Evolutionary conservation across 2,797 vertebrate genomes (phyloP).

Genomic region (Alosa sapidissima): DNA sequence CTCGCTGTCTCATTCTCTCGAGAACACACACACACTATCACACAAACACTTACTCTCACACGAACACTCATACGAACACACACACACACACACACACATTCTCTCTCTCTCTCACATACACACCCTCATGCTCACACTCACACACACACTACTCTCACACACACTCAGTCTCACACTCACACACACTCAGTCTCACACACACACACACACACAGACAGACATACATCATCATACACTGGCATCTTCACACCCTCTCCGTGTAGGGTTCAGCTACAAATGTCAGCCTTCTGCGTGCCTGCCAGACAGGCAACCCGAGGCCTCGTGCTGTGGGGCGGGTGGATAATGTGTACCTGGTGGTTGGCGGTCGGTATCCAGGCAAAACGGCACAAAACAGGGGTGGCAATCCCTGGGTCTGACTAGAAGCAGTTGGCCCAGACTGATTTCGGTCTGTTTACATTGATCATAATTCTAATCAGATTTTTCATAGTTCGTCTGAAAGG

Average conservation of each 20-base stretch:
- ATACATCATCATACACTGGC: not conserved
- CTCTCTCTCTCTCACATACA: no score
- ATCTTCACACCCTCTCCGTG: not conserved
- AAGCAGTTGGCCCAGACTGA: slow-evolving; percentile 12
- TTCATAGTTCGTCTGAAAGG: not conserved
- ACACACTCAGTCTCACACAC: not conserved
- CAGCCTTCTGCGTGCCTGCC: not conserved
- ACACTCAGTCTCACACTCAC: not conserved
- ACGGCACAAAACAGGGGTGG: not conserved
- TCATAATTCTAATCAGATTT: slow-evolving; percentile 38
- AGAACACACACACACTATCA: no score
- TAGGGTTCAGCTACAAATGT: not conserved
- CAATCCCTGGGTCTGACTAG: slow-evolving; percentile 7
- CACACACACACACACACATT: not conserved
- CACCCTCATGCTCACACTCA: not conserved
- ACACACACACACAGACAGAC: not conserved
- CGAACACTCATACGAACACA: not conserved
- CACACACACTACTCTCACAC: not conserved
- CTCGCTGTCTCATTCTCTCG: no score
- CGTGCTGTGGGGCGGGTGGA: not conserved
- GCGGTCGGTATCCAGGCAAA: not conserved
- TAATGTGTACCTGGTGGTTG: slow-evolving; percentile 12
- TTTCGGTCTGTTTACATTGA: slow-evolving; percentile 24
- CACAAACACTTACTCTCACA: not conserved
- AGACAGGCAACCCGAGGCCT: not conserved